These are phyloP conservation scores for Lithophane socia DNA, from an alignment of 2,888 invertebrate genomes.

Conservation along the genomic window DNA sequence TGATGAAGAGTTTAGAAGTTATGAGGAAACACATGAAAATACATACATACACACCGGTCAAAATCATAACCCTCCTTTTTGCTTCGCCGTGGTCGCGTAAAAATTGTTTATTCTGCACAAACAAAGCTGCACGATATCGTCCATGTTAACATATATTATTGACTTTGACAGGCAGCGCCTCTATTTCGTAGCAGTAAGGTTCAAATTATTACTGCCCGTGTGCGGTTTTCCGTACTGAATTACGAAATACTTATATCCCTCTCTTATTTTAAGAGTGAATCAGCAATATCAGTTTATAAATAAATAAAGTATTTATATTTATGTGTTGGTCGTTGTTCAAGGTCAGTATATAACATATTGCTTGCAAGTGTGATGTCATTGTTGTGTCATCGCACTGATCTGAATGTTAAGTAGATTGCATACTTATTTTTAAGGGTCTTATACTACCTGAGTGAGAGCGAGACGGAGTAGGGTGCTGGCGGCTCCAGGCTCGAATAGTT, in stretches of 20 bases:
- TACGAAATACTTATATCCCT: background rate
- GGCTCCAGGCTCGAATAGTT: no score
- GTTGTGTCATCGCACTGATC: conserved; percentile 33
- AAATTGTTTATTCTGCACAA: no score
- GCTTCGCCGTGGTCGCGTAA: no score
- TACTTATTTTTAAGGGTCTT: background rate
- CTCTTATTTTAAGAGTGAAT: conserved; percentile 24
- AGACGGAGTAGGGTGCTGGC: no score
- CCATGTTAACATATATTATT: no score
- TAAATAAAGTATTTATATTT: conserved; percentile 29
- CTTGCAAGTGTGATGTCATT: conserved; percentile 43
- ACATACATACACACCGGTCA: no score
- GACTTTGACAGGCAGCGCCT: background rate
- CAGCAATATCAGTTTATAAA: conserved; percentile 26
- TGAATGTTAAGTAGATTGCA: conserved; percentile 25
- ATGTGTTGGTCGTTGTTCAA: conserved; percentile 27
- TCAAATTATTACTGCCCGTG: background rate
- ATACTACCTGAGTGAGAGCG: no score
- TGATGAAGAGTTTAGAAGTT: no score
- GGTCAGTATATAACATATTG: conserved; percentile 16
- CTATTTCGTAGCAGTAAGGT: background rate
- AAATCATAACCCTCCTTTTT: no score
- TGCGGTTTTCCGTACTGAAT: background rate
- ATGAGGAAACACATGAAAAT: no score
- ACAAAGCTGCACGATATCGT: no score